Conservation (phyloP, 2,888 invertebrate genomes). For the Gastracanthus pulcherrimus region DNA sequence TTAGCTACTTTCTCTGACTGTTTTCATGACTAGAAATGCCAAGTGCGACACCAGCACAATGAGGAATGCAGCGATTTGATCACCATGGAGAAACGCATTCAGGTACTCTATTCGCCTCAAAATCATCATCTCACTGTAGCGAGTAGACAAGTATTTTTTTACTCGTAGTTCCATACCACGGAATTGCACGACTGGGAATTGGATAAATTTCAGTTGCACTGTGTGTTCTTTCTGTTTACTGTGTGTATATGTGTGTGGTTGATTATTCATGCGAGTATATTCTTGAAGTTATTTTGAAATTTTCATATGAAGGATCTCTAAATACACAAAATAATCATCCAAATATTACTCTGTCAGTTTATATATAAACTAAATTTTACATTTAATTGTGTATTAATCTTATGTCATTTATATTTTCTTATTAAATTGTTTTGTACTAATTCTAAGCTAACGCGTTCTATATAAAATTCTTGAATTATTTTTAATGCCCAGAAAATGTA, state of each 20-base stretch:
- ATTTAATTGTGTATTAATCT: too few species aligned
- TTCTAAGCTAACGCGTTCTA: too few species aligned
- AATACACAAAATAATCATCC: constrained; percentile 5
- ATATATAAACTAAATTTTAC: too few species aligned
- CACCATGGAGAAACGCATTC: constrained; percentile 95
- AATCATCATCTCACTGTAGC: constrained; percentile 62
- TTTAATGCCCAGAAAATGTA: neutral
- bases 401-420: too few species aligned
- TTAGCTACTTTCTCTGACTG: constrained; percentile 72
- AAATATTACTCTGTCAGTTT: too few species aligned
- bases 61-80: constrained; percentile 95
- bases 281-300: neutral
- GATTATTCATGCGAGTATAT: constrained; percentile 13
- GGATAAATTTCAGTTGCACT: constrained; percentile 50
- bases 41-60: constrained; percentile 94
- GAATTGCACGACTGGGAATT: constrained; percentile 57
- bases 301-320: constrained; percentile 12
- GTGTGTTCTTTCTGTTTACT: constrained; percentile 36
- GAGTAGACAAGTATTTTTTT: constrained; percentile 52
- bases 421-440: too few species aligned
- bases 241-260: constrained; percentile 32
- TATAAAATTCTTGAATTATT: too few species aligned
- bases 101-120: constrained; percentile 76
- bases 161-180: constrained; percentile 49
- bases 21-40: constrained; percentile 86